Base-by-base conservation (phyloP, 2,888 invertebrate species). In the Lepas anatifera region DNA sequence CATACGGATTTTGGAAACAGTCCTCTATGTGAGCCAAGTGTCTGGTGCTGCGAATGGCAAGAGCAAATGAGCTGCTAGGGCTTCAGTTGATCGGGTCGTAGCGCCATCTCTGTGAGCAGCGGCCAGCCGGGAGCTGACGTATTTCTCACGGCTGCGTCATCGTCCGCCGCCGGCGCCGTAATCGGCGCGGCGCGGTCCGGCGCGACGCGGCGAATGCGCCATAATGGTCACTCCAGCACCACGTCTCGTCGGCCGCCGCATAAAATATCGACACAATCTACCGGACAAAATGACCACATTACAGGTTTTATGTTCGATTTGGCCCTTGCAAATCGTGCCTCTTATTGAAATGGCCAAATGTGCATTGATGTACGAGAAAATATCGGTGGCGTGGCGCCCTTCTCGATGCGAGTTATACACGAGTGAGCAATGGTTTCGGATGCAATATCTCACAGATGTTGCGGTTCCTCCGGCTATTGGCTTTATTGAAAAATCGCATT, bases 241-340 rank as follows among this genome's bases (percentile, higher is more conserved):
- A 10, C 58, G 22, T 16, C 58, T 58, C 58, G 32, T 58, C 32
- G 22, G 58, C n/a, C n/a, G 35, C 58, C 18, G 58, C 58, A 58
- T 58, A 58, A 58, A 58, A 58, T 58, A 58, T 58, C 58, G 58
- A 58, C 58, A 58, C 58, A 58, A 58, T 58, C 58, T 58, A 58
- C 58, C 35, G 32, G 58, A 35, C 35, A 58, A 35, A 58, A 58
- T 58, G 58, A 58, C 58, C 58, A 35, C 58, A 58, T 58, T 58
- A 58, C 58, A 58, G 58, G 58, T 58, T 58, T 58, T 58, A 58
- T 58, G 58, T 58, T 22, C 58, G 58, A 58, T 58, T 58, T 58
- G 58, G 32, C 58, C 58, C 58, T 35, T 58, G 58, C 58, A 58
- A 58, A 58, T 58, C 58, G 58, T 32, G 22, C 58, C 58, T 58